Evolutionary conservation across 2,113 vertebrate species (phyloP), one percentile per base, ranked within the genome.

Genomic region (Cercopithecus mona): DNA sequence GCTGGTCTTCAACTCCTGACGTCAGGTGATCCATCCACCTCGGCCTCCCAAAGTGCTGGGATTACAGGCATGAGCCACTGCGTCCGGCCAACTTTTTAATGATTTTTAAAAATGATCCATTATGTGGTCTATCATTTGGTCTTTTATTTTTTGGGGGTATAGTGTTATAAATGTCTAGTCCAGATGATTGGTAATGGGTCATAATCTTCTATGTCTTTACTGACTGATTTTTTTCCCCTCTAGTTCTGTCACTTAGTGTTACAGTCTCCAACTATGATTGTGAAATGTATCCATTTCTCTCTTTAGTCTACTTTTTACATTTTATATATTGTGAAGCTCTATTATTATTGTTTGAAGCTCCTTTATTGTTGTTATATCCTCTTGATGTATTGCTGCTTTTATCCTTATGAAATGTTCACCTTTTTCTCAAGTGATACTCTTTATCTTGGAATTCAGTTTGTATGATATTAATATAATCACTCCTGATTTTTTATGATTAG

Each of bases 381-480:
- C 35, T 83, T 88, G 27, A 66, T 76, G 18, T 43, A 40, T 50
- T 75, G 12, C 3, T 72, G 87, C 48, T 75, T 90, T 90, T 38
- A 73, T 85, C 20, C 35, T 43, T 64, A 70, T 5, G 10, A 70
- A n/a, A 40, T 68, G 55, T 50, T 35, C 32, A 18, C 85, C 38
- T 59, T 82, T 81, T 48, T 90, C 18, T 95, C 35, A 83, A 70
- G n/a, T 88, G 43, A 68, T 72, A 27, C 22, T 66, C 9, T 88
- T 75, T 64, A 40, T 91, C 25, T 76, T 88, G 66, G 86, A 87
- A 87, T 95, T 96, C 48, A 57, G 8, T 78, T 23, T 92, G 20
- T 78, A 6, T 55, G 18, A 20, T 55, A 20, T 48, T 89, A 59
- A 57, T 88, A 75, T 75, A 81, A 70, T 3, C 22, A 64, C 30